These are phyloP conservation scores for Barnardius zonarius DNA, from an alignment of 2,113 vertebrate genomes.

Conservation along the genomic window DNA sequence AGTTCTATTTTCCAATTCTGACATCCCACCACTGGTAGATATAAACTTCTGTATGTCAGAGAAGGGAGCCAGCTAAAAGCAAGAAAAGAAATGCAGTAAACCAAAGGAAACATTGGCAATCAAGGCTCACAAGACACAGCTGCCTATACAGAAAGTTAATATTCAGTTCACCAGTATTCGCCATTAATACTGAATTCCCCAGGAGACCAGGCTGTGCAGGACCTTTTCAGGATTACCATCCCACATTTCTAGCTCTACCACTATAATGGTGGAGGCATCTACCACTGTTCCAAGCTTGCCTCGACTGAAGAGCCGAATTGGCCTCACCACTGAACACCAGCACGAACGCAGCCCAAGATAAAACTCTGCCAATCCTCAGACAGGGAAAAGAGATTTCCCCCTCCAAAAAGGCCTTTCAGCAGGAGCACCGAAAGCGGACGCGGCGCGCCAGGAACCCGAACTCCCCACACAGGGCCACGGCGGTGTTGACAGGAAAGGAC, in stretches of 20 bases:
- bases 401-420: not conserved
- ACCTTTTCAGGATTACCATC: not conserved
- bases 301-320: not conserved
- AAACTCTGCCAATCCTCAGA: not conserved
- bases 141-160: fast-evolving
- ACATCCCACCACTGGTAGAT: not conserved
- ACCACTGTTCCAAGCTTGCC: not conserved
- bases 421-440: conserved; percentile 48
- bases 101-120: not conserved
- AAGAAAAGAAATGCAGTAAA: not conserved
- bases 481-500: not conserved
- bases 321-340: not conserved
- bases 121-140: not conserved
- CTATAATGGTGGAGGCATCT: not conserved
- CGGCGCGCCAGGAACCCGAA: conserved; percentile 58
- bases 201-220: no score
- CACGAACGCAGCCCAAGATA: fast-evolving
- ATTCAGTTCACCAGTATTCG: not conserved
- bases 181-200: not conserved
- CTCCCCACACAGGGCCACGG: not conserved
- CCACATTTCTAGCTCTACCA: not conserved
- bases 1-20: not conserved
- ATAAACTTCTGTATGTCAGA: not conserved
- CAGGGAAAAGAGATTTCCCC: fast-evolving
- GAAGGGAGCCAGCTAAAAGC: fast-evolving